Evolutionary conservation across 2,888 invertebrate species (phyloP), one percentile per base, ranked within the genome.

Genomic region (Nephrotoma appendiculata): DNA sequence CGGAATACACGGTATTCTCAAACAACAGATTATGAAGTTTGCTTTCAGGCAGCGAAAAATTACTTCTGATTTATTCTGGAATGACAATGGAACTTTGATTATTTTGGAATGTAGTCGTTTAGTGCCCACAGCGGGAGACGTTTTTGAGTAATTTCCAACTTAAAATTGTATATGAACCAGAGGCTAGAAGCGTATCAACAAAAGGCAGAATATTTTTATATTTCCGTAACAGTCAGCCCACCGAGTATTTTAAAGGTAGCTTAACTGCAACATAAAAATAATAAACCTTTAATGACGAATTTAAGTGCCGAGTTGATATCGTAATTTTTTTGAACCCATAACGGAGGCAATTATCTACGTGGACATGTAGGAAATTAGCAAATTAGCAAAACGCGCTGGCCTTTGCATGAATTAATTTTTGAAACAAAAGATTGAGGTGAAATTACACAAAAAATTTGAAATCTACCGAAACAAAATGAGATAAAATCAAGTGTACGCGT

Each of bases 281-380:
- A 96, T 88, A 96, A 96, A 90, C 92, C 94, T 43, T 98, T 99
- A 91, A 92, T 95, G 88, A 96, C 99, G 96, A 99, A 99, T 92
- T 93, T 99, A 88, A 98, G 98, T 90, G 99, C 99, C 85, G 97
- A 98, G 7, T 99, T 99, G 92, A 94, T 99, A 48, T 96, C 96
- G 87, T 95, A 96, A 92, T 95, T 96, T 91, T 99, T 93, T 92
- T 96, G 96, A 90, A 95, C 96, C 86, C 96, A 95, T 99, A 90
- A 94, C 95, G 92, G 93, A 95, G 88, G 94, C 95, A 42, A 91
- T 99, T 91, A 98, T 98, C 0, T 99, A 98, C 90, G 95, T 98
- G 43, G 99, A 99, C 90, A 94, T 99, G 87, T 92, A 99, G 5
- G n/a, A n/a, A n/a, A n/a, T 98, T 99, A 91, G 98, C 99, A 86